Conservation (phyloP, 2,113 vertebrate species). For the Dissostichus mawsoni region DNA sequence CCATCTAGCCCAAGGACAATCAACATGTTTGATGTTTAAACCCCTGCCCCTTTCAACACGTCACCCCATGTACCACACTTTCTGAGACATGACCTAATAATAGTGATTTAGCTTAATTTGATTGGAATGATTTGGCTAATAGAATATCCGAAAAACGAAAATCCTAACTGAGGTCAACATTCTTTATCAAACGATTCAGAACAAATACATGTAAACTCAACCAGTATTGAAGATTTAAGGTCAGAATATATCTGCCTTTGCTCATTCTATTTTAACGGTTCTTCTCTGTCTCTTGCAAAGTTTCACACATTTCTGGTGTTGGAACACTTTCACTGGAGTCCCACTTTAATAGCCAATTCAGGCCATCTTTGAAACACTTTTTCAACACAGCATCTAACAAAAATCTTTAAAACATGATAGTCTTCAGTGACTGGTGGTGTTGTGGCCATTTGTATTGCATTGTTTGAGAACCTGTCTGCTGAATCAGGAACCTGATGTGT, state of each 20-base stretch:
- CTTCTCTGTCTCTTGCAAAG: background rate
- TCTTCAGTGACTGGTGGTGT: background rate
- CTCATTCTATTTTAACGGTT: background rate
- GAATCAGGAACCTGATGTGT: background rate
- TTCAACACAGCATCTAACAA: background rate
- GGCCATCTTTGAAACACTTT: background rate
- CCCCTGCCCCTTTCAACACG: no score
- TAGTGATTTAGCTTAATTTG: background rate
- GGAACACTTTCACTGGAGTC: background rate
- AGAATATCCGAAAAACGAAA: background rate
- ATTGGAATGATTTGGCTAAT: background rate
- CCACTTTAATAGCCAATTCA: background rate
- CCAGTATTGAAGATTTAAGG: background rate
- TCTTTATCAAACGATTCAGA: background rate
- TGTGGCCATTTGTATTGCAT: no score
- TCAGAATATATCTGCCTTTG: background rate
- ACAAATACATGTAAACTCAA: background rate
- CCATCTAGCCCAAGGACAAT: no score
- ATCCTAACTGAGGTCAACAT: background rate
- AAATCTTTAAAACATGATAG: background rate
- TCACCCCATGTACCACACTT: no score
- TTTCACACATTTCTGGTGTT: background rate
- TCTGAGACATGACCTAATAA: no score
- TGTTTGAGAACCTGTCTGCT: background rate
- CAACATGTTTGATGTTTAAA: no score